These are phyloP conservation scores for Rotaria socialis DNA, from an alignment of 2,888 invertebrate species.

Conservation along the genomic window DNA sequence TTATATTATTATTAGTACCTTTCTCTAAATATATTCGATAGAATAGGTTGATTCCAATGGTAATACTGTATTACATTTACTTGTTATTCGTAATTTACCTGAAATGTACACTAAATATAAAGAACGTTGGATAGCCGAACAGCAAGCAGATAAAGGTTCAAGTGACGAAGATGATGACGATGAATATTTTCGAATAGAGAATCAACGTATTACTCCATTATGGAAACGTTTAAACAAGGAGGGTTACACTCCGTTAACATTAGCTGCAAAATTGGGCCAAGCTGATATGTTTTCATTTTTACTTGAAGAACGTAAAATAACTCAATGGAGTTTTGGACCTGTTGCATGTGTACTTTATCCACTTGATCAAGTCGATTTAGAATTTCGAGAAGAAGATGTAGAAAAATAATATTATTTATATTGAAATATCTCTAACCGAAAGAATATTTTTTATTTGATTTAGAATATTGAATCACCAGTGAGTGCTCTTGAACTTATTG, in stretches of 20 bases:
- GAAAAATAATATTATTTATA: no score
- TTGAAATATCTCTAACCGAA: no score
- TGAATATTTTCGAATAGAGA: background rate
- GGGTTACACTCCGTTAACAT: conserved; percentile 81
- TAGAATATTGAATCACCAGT: background rate
- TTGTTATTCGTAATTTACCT: conserved; percentile 20
- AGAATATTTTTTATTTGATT: background rate
- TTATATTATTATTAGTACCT: no score
- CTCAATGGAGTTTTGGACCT: conserved; percentile 90
- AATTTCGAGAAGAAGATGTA: background rate
- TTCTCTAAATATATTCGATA: no score
- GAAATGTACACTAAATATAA: background rate
- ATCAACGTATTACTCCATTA: background rate
- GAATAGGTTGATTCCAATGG: background rate
- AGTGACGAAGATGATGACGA: background rate
- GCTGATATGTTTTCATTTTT: conserved; percentile 93
- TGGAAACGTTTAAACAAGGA: conserved; percentile 64
- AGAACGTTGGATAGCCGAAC: background rate
- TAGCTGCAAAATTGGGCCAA: conserved; percentile 84
- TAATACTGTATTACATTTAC: background rate
- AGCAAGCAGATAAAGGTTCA: background rate
- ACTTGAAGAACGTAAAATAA: conserved; percentile 86
- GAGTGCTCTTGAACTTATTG: background rate
- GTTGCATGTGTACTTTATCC: conserved; percentile 96
- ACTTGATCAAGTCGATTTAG: conserved; percentile 72